These are phyloP conservation scores for Antheraea yamamai DNA, from an alignment of 2,888 invertebrate genomes.

Conservation along the genomic window DNA sequence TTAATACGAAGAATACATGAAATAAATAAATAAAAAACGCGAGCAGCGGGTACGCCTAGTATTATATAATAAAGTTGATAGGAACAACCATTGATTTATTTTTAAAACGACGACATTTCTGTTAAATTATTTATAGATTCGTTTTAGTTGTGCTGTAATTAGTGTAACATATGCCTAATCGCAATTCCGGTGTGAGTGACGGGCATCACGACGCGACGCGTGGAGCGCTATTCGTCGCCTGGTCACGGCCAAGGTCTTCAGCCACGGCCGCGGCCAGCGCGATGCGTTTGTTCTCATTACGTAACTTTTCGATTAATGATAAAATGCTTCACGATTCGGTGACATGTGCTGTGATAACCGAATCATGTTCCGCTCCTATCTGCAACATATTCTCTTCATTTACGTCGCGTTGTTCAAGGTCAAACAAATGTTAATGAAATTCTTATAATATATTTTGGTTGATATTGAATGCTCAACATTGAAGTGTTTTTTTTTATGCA, in stretches of 20 bases:
- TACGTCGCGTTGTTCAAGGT: not conserved
- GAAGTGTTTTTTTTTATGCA: not conserved
- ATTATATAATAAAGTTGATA: not conserved
- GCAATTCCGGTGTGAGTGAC: constrained; percentile 41
- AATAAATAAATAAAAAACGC: no score
- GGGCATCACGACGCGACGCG: constrained; percentile 59
- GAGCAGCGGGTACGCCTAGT: no score
- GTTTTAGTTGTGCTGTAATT: constrained; percentile 39
- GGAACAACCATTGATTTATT: not conserved
- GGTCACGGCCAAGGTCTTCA: constrained; percentile 80
- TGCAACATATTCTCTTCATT: not conserved
- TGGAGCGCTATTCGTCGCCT: constrained; percentile 61
- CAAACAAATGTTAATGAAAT: not conserved
- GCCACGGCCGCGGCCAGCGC: constrained; percentile 45
- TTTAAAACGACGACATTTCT: not conserved
- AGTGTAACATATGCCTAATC: constrained; percentile 57
- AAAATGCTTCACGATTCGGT: constrained; percentile 50
- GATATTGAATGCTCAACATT: not conserved
- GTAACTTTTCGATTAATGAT: constrained; percentile 61
- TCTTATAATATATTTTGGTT: not conserved
- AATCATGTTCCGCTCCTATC: not conserved
- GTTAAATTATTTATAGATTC: constrained; percentile 16
- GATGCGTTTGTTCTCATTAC: constrained; percentile 61
- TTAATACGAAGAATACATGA: no score
- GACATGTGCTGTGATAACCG: constrained; percentile 18